phyloP scores from a whole-genome alignment of 1,140 invertebrate species.

The Battus philenor region DNA sequence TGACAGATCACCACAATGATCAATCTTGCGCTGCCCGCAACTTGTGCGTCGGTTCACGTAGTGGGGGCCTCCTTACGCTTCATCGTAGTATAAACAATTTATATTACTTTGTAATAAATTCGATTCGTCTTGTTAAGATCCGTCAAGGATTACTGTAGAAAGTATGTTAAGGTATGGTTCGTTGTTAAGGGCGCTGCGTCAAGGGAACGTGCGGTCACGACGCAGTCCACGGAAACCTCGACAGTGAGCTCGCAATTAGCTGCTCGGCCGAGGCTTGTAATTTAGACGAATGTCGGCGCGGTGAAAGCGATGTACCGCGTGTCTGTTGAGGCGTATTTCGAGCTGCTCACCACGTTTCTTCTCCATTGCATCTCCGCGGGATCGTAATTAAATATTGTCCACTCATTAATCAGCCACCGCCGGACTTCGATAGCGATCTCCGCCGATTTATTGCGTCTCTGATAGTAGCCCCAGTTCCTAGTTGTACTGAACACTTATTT shows the following conservation, averaged over 20 bases:
- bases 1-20: too few relatives aligned
- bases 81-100: too few relatives aligned
- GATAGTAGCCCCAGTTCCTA: constrained; percentile 25
- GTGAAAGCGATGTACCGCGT: constrained; percentile 26
- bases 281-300: constrained; percentile 28
- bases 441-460: constrained; percentile 40
- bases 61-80: too few relatives aligned
- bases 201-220: constrained; percentile 47
- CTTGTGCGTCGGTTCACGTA: too few relatives aligned
- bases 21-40: too few relatives aligned
- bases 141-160: too few relatives aligned
- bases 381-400: constrained; percentile 46
- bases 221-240: constrained; percentile 28
- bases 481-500: constrained; percentile 4
- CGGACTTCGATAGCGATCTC: constrained; percentile 32
- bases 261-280: constrained; percentile 35
- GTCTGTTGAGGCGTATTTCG: too few relatives aligned
- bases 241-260: constrained; percentile 47
- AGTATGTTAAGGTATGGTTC: too few relatives aligned
- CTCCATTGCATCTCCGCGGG: constrained; percentile 4
- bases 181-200: constrained; percentile 44
- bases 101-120: too few relatives aligned
- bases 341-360: too few relatives aligned
- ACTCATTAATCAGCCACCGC: constrained; percentile 42
- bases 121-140: too few relatives aligned